phyloP scores from a whole-genome alignment of 2,113 vertebrate species.

The Callocephalon fimbriatum region DNA sequence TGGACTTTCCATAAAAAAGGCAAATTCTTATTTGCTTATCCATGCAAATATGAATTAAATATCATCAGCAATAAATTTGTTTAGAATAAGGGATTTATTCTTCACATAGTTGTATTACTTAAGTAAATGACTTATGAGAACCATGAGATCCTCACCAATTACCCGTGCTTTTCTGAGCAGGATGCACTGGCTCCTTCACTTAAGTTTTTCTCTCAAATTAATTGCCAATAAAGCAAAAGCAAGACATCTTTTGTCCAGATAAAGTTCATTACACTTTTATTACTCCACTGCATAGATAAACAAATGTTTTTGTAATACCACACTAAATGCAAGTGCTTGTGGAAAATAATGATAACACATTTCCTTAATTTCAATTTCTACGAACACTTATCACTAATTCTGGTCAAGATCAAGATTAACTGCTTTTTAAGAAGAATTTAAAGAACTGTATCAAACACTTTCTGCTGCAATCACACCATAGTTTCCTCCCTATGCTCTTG shows the following conservation, averaged over 20 bases:
- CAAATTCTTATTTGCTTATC: background rate
- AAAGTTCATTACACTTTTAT: background rate
- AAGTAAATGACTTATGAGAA: background rate
- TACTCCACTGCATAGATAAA: background rate
- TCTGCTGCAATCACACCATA: background rate
- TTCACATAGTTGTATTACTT: background rate
- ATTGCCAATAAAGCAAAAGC: background rate
- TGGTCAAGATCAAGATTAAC: background rate
- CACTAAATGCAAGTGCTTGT: background rate
- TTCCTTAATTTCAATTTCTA: background rate
- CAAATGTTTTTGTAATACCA: background rate
- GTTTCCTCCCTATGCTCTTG: background rate
- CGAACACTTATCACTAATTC: background rate
- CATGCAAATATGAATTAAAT: background rate
- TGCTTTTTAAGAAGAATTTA: background rate
- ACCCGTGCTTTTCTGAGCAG: background rate
- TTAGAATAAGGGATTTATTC: background rate
- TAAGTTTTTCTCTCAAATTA: background rate
- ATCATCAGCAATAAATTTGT: background rate
- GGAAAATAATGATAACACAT: background rate
- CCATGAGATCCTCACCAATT: background rate
- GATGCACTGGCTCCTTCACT: background rate
- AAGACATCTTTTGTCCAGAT: background rate
- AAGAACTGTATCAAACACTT: background rate
- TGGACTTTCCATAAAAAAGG: background rate